Conservation (phyloP, 1,140 invertebrate genomes). For the Maniola jurtina region DNA sequence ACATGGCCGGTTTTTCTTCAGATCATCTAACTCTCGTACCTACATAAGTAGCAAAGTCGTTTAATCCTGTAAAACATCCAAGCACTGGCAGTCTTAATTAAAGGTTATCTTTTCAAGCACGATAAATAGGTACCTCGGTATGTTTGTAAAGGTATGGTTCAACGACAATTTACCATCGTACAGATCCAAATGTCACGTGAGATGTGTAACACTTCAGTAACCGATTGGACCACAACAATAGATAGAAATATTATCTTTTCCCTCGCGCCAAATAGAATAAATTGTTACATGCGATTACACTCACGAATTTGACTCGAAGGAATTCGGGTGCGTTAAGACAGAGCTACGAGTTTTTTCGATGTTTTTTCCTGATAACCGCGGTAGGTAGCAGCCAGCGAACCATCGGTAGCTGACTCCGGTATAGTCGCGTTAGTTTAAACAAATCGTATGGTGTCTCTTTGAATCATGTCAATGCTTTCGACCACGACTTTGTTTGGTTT, state of each 20-base stretch:
- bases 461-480: constrained; percentile 53
- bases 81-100: too few species aligned
- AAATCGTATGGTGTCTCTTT: constrained; percentile 74
- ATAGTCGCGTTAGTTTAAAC: constrained; percentile 72
- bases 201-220: constrained; percentile 29
- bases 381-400: constrained; percentile 74
- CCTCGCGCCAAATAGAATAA: constrained; percentile 53
- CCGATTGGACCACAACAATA: constrained; percentile 35
- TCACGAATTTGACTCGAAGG: constrained; percentile 73
- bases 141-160: constrained; percentile 7
- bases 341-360: constrained; percentile 62
- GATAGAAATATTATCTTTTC: constrained; percentile 28
- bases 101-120: too few species aligned
- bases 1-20: too few species aligned
- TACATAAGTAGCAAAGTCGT: too few species aligned
- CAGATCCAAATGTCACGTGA: constrained; percentile 23
- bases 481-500: constrained; percentile 24
- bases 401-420: constrained; percentile 70
- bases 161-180: constrained; percentile 8
- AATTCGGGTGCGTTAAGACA: constrained; percentile 66
- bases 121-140: too few species aligned
- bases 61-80: too few species aligned
- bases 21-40: too few species aligned
- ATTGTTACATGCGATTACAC: constrained; percentile 73
- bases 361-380: constrained; percentile 46